Evolutionary conservation across 2,888 invertebrate genomes (phyloP).

Genomic region (Dorcus parallelipipedus): DNA sequence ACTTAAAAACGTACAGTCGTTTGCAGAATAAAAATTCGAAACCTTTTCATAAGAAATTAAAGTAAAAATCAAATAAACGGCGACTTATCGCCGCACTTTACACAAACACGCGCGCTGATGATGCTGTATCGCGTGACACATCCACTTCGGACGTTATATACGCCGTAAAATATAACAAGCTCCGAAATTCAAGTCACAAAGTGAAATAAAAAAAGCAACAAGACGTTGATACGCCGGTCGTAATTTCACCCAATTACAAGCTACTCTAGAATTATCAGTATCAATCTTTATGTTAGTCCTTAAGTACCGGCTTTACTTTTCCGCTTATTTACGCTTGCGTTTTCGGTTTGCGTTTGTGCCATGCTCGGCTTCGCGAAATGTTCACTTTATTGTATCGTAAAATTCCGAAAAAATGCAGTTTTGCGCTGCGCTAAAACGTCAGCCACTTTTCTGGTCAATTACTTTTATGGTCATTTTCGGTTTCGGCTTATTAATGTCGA

Average conservation of each 20-base stretch:
- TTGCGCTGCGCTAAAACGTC: too few species aligned
- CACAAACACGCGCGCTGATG: too few species aligned
- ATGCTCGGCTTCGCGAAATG: background rate
- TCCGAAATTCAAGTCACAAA: background rate
- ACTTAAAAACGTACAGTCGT: too few species aligned
- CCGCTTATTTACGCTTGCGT: background rate
- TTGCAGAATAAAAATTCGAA: too few species aligned
- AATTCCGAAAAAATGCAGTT: background rate
- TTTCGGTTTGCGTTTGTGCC: background rate
- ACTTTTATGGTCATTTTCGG: too few species aligned
- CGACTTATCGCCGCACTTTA: too few species aligned
- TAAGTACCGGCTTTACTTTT: background rate
- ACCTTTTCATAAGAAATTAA: too few species aligned
- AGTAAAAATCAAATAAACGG: too few species aligned
- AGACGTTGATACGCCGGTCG: conserved; percentile 2
- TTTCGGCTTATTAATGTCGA: too few species aligned
- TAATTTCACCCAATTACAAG: conserved; percentile 10
- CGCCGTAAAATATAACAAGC: conserved; percentile 4
- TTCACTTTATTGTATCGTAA: background rate
- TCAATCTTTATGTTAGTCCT: conserved; percentile 9
- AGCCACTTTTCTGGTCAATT: too few species aligned
- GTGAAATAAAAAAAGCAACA: background rate
- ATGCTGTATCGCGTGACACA: background rate
- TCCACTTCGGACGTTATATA: background rate
- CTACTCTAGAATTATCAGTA: conserved; percentile 11